Base-by-base conservation (phyloP, 2,888 invertebrate genomes). In the Xylota segnis region DNA sequence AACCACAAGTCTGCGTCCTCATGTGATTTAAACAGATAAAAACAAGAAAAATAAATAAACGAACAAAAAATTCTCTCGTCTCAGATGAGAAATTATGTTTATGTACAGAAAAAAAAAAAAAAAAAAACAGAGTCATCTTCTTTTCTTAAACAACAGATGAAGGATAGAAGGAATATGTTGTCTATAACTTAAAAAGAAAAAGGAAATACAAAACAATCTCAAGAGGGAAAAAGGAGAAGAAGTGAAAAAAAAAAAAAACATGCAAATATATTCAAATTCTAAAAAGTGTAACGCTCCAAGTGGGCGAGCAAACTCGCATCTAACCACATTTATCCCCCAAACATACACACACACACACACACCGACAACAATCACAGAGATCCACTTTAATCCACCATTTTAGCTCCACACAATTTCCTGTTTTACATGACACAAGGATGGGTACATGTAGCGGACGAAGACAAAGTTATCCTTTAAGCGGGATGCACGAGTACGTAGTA, bases 221-320 rank as follows among this genome's bases (percentile, higher is more conserved):
- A 29, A 56, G 27, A 18, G 34, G 52, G n/a, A 43, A 18, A 14
- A 58, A 43, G 43, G 43, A 43, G 6, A n/a, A 43, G 14, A 43
- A 43, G n/a, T n/a, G 12, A 27, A 32, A 54, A 9, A 72, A 52
- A 16, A 23, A 27, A 74, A 34, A 61, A 14, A 23, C 63, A 83
- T 84, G 84, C 84, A 84, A 81, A 79, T 70, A 45, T 79, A 75
- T 84, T 79, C 58, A 70, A 79, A 78, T 71, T 71, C 59, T n/a
- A 50, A 83, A 76, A 83, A 72, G 43, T 66, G 68, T 77, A 83
- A 76, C 61, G 47, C 56, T 54, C n/a, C 45, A 75, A 65, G 71
- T 83, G 58, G 63, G 32, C 18, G 29, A 50, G 14, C 16, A 29
- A 79, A 50, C 43, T 66, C 29, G 59, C 47, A 34, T 61, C 56